phyloP scores from a whole-genome alignment of 2,888 invertebrate species.

The Ophioninae sp. region DNA sequence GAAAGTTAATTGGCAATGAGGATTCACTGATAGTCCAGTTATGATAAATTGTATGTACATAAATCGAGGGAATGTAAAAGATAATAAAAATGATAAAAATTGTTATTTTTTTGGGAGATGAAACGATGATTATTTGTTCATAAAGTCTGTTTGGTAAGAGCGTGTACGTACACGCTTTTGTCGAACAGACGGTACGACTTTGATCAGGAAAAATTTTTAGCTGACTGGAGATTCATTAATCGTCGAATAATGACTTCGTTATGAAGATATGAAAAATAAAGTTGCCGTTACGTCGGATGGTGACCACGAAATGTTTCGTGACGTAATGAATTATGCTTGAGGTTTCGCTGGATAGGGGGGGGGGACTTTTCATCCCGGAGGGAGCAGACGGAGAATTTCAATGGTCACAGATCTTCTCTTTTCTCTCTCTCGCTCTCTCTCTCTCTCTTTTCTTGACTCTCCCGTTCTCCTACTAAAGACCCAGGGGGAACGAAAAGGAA shows the following conservation, averaged over 20 bases:
- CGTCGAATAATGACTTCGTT: not conserved
- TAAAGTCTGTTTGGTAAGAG: no score
- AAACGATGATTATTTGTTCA: no score
- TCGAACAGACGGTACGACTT: no score
- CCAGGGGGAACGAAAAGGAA: slow-evolving; percentile 52
- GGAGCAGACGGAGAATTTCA: slow-evolving; percentile 10
- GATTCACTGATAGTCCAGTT: not conserved
- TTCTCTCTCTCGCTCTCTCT: not conserved
- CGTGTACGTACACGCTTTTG: no score
- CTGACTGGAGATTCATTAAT: no score
- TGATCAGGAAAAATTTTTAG: no score
- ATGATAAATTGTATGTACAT: not conserved
- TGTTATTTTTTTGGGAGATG: no score
- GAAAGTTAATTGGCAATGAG: not conserved
- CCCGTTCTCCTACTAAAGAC: slow-evolving; percentile 18
- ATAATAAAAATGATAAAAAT: no score
- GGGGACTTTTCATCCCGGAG: not conserved
- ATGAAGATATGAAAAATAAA: not conserved
- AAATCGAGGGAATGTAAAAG: no score
- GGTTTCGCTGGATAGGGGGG: not conserved
- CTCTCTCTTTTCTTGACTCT: slow-evolving; percentile 36
- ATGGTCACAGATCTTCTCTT: slow-evolving; percentile 12
- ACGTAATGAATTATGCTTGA: not conserved
- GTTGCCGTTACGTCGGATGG: not conserved
- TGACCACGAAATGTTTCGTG: not conserved